A percentile compares a stretch with the other conserved stretches of the same genome.
Conservation (phyloP, 2,888 invertebrate genomes). For the Noctua fimbriata region DNA sequence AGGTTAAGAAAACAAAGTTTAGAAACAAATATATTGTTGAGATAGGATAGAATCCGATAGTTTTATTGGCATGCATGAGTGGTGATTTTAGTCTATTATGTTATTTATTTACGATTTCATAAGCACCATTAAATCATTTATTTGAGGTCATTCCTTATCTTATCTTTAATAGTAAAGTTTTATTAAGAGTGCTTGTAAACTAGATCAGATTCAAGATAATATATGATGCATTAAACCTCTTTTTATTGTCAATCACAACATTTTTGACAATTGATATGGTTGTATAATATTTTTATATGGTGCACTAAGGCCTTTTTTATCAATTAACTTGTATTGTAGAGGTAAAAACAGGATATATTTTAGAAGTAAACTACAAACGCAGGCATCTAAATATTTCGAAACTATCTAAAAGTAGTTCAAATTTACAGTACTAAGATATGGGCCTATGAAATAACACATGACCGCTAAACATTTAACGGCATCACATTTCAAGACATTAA, state of each 20-base stretch:
- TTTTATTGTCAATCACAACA: not conserved
- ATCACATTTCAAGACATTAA: slow-evolving; percentile 51
- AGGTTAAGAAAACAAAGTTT: not conserved
- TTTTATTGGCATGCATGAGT: not conserved
- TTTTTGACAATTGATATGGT: not conserved
- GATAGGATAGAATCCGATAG: not conserved
- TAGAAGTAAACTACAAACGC: not conserved
- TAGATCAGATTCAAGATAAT: slow-evolving; percentile 17
- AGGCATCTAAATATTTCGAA: not conserved
- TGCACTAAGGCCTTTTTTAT: not conserved
- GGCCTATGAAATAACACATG: slow-evolving; percentile 15
- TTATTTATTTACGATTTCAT: slow-evolving; percentile 16
- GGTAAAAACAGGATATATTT: not conserved
- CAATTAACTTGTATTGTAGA: not conserved
- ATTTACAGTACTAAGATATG: not conserved
- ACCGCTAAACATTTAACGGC: slow-evolving; percentile 28
- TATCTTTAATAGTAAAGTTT: not conserved
- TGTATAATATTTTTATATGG: not conserved
- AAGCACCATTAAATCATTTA: not conserved
- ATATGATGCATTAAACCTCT: not conserved
- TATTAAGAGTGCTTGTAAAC: not conserved
- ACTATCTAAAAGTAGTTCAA: not conserved
- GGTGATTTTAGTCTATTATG: not conserved
- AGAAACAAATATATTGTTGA: not conserved
- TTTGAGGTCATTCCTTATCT: slow-evolving; percentile 5